phyloP scores from a whole-genome alignment of 2,888 invertebrate species.

The Litoditis marina region DNA sequence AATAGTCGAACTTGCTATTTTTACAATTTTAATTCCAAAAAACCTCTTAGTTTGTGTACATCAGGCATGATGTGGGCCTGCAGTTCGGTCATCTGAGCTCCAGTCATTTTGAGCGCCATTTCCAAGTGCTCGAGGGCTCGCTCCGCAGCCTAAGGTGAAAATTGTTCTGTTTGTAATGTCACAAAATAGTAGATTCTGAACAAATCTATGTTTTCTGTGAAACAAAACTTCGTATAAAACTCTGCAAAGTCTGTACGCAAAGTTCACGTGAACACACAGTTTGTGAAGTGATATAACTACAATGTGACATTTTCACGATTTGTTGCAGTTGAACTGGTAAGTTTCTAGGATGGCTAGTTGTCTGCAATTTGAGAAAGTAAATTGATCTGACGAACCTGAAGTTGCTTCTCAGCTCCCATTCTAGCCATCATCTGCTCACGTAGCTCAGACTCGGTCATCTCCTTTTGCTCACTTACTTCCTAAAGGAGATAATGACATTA shows the following conservation, averaged over 20 bases:
- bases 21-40: too few species aligned
- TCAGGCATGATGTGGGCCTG: conserved; percentile 65
- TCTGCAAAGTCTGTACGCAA: too few species aligned
- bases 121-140: conserved; percentile 63
- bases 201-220: too few species aligned
- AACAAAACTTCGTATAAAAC: too few species aligned
- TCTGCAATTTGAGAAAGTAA: too few species aligned
- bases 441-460: conserved; percentile 64
- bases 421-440: conserved; percentile 64
- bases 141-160: conserved; percentile 45
- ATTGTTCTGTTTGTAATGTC: too few species aligned
- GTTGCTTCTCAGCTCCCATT: conserved; percentile 63
- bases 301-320: background rate
- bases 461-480: conserved; percentile 64
- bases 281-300: too few species aligned
- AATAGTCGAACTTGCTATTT: too few species aligned
- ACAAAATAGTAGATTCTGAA: too few species aligned
- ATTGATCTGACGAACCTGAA: conserved; percentile 34
- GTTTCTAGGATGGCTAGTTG: too few species aligned
- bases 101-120: conserved; percentile 62
- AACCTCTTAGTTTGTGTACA: conserved; percentile 65
- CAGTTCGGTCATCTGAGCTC: conserved; percentile 58
- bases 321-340: background rate
- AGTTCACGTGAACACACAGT: too few species aligned
- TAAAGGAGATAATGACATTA: too few species aligned